A percentile compares a stretch with the other conserved stretches of the same genome.
Evolutionary conservation across 2,888 invertebrate genomes (phyloP).

Genomic region (Synanthedon tipuliformis): DNA sequence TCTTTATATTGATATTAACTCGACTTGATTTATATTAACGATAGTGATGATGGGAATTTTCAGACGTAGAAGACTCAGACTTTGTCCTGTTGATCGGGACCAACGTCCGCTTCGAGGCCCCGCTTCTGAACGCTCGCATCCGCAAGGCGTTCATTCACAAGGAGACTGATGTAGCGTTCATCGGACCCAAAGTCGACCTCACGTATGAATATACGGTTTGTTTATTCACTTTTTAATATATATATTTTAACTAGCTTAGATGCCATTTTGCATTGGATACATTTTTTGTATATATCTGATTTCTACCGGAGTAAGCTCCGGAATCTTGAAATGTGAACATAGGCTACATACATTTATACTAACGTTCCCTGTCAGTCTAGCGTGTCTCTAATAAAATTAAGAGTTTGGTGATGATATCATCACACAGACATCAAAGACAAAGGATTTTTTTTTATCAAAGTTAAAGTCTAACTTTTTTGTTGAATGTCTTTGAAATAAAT

Average conservation of each 20-base stretch:
- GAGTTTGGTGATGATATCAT: too few species aligned
- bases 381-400: too few species aligned
- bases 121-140: conserved; percentile 93
- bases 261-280: too few species aligned
- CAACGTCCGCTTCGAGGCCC: conserved; percentile 97
- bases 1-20: too few species aligned
- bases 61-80: conserved; percentile 93
- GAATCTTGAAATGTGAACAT: too few species aligned
- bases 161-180: conserved; percentile 85
- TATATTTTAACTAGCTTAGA: too few species aligned
- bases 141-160: conserved; percentile 96
- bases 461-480: neutral
- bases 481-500: conserved; percentile 2
- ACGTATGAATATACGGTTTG: conserved; percentile 88
- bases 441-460: conserved; percentile 1
- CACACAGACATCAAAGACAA: too few species aligned
- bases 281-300: too few species aligned
- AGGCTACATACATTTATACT: too few species aligned
- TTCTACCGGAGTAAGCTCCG: too few species aligned
- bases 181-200: conserved; percentile 93
- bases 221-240: neutral
- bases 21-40: conserved; percentile 90
- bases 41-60: conserved; percentile 80
- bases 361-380: too few species aligned
- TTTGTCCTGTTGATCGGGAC: conserved; percentile 93